phyloP scores from a whole-genome alignment of 2,113 vertebrate species.

The Amphiprion percula region DNA sequence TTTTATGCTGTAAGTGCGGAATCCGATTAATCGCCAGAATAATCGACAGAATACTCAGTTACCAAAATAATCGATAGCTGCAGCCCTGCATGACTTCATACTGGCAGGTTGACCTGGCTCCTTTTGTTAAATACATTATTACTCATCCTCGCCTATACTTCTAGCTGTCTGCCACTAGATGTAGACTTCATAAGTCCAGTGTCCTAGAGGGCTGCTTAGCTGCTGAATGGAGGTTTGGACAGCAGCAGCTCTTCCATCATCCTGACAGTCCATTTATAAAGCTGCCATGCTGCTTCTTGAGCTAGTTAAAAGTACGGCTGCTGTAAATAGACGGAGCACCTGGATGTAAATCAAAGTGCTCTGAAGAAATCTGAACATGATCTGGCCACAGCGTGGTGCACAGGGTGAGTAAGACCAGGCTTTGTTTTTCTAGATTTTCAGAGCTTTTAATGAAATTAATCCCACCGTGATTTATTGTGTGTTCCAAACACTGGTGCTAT shows the following conservation, averaged over 20 bases:
- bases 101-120: background rate
- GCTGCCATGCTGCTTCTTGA: conserved; percentile 39
- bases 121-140: conserved; percentile 17
- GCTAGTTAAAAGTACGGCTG: conserved; percentile 22
- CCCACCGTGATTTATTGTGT: conserved; percentile 19
- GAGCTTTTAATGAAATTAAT: conserved; percentile 56
- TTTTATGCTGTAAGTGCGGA: too few species aligned
- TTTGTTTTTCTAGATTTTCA: conserved; percentile 27
- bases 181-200: conserved; percentile 50
- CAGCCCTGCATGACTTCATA: background rate
- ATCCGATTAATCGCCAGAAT: too few species aligned
- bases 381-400: conserved; percentile 29
- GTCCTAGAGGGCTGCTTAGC: conserved; percentile 24
- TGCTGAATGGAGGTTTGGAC: conserved; percentile 29
- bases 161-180: conserved; percentile 48
- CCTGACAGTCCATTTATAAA: conserved; percentile 25
- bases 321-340: conserved; percentile 47
- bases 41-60: too few species aligned
- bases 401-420: conserved; percentile 9
- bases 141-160: conserved; percentile 27
- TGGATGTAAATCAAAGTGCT: conserved; percentile 49
- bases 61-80: too few species aligned
- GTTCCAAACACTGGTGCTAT: conserved; percentile 27
- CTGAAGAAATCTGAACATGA: conserved; percentile 30
- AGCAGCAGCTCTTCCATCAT: conserved; percentile 3